Evolutionary conservation across 2,888 invertebrate species (phyloP).

Genomic region (Cryptosula pallasiana): DNA sequence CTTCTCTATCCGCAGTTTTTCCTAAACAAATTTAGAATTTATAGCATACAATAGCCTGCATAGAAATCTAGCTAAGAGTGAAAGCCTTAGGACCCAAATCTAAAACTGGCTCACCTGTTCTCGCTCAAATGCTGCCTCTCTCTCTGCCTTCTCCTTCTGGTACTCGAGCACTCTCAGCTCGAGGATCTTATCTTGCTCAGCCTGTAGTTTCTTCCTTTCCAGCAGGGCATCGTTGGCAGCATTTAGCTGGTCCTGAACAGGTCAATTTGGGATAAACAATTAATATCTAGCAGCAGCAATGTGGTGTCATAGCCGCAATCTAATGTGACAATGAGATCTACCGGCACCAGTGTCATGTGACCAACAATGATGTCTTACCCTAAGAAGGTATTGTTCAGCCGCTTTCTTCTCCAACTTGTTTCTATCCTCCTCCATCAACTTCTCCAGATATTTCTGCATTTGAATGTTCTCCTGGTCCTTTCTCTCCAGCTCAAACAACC

Average conservation of each 20-base stretch:
- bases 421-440: conserved; percentile 51
- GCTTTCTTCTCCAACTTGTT: conserved; percentile 40
- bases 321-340: too few species aligned
- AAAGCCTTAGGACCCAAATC: too few species aligned
- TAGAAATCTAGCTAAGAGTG: too few species aligned
- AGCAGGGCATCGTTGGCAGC: conserved; percentile 48
- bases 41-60: too few species aligned
- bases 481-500: conserved; percentile 46
- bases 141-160: conserved; percentile 51
- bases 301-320: too few species aligned
- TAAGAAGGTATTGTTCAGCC: conserved; percentile 37
- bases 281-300: too few species aligned
- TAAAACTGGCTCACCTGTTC: conserved; percentile 42
- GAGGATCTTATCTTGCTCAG: conserved; percentile 46
- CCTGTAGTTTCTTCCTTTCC: conserved; percentile 41
- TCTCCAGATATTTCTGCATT: conserved; percentile 51
- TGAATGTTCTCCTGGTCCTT: conserved; percentile 53
- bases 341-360: too few species aligned
- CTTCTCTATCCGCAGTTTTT: conserved; percentile 50
- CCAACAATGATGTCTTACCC: too few species aligned
- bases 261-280: too few species aligned
- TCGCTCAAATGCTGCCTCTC: conserved; percentile 47
- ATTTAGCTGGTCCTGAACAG: conserved; percentile 49
- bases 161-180: conserved; percentile 51
- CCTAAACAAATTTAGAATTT: too few species aligned